Conservation (phyloP, 2,888 invertebrate species). For the Anthrax anthrax region DNA sequence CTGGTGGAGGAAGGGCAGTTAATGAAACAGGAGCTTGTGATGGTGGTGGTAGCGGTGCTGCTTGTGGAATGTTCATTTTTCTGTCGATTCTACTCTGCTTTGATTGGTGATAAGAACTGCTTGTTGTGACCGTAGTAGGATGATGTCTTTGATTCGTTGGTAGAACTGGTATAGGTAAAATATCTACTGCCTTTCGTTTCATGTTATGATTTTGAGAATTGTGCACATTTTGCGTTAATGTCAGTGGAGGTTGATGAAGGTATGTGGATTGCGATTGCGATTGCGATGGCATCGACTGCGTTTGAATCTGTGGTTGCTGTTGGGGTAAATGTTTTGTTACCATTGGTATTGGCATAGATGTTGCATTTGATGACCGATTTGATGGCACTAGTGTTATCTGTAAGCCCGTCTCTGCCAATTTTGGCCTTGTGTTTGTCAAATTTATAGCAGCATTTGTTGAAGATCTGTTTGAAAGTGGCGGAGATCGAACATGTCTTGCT, state of each 20-base stretch:
- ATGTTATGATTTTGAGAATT: slow-evolving; percentile 15
- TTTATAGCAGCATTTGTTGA: slow-evolving; percentile 6
- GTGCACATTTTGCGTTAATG: slow-evolving; percentile 12
- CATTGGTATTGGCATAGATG: not conserved
- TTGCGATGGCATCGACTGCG: not conserved
- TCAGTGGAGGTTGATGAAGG: not conserved
- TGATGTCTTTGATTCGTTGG: not conserved
- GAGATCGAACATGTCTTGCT: slow-evolving; percentile 9
- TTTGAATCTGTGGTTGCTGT: not conserved
- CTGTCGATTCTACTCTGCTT: not conserved
- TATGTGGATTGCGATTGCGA: no score
- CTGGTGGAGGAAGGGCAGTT: not conserved
- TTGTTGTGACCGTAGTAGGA: no score
- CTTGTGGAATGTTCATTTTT: not conserved
- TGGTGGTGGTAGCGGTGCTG: not conserved
- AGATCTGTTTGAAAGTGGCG: slow-evolving; percentile 2
- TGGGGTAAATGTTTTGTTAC: not conserved
- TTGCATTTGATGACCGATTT: not conserved
- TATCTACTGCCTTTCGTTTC: slow-evolving; percentile 11
- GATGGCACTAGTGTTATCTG: slow-evolving; percentile 14
- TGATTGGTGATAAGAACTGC: not conserved
- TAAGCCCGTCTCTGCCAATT: slow-evolving; percentile 9
- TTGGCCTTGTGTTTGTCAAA: slow-evolving; percentile 8
- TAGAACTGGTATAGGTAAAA: slow-evolving; percentile 6
- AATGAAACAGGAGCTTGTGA: no score